phyloP scores from a whole-genome alignment of 2,888 invertebrate species.

The Petrolisthes cinctipes region DNA sequence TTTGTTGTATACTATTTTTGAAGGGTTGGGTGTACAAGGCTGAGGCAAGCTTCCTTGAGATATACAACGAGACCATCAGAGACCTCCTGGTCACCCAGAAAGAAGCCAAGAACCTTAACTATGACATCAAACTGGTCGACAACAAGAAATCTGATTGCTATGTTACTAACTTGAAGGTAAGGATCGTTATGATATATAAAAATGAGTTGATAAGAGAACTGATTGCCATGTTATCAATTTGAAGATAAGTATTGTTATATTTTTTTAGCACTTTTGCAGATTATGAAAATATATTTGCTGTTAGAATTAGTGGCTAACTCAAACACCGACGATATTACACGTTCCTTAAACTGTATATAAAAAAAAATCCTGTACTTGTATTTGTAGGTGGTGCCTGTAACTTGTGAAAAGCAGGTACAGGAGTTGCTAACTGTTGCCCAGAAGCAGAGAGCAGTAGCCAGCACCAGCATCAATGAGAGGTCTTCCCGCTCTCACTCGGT shows the following conservation, averaged over 20 bases:
- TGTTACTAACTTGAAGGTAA: conserved; percentile 77
- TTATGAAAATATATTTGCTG: no score
- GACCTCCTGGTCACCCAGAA: conserved; percentile 80
- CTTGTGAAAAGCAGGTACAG: conserved; percentile 74
- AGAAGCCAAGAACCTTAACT: conserved; percentile 75
- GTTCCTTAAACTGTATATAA: no score
- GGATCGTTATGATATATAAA: neutral
- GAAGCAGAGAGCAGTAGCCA: conserved; percentile 83
- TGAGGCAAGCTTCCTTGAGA: conserved; percentile 84
- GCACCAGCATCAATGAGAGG: conserved; percentile 80
- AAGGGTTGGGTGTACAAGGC: conserved; percentile 83
- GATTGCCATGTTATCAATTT: no score
- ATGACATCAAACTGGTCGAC: conserved; percentile 82
- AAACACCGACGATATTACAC: no score
- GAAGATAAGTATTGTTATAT: no score
- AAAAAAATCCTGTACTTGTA: neutral
- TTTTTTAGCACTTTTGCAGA: no score
- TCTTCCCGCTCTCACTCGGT: conserved; percentile 70
- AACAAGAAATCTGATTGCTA: conserved; percentile 76
- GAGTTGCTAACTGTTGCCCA: conserved; percentile 81
- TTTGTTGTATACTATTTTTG: neutral
- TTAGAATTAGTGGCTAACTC: no score
- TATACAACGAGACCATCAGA: conserved; percentile 86
- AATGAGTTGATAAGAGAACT: neutral
- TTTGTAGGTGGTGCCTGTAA: conserved; percentile 56